These are phyloP conservation scores for Andrena minutula DNA, from an alignment of 2,888 invertebrate genomes.

Conservation along the genomic window DNA sequence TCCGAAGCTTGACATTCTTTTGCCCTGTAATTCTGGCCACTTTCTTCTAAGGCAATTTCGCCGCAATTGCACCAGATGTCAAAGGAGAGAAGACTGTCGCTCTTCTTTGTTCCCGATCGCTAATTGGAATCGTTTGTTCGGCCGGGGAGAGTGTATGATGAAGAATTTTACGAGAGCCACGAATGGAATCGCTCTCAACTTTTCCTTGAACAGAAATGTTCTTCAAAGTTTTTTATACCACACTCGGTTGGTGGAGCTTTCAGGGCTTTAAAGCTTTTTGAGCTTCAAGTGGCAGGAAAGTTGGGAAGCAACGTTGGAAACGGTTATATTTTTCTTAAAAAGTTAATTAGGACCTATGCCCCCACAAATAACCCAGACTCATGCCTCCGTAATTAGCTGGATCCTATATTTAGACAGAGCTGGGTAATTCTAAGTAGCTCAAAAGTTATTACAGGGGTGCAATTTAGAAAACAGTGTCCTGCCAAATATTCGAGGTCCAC, in stretches of 20 bases:
- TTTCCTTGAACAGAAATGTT: not conserved
- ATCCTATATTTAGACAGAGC: not conserved
- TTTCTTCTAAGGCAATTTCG: conserved; percentile 39
- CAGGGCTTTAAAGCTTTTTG: conserved; percentile 16
- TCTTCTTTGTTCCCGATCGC: conserved; percentile 19
- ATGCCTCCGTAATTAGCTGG: conserved; percentile 3
- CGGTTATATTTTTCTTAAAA: not conserved
- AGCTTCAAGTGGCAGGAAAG: conserved; percentile 9
- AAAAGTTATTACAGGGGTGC: no score
- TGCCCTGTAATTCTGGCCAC: conserved; percentile 26
- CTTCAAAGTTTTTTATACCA: not conserved
- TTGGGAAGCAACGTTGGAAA: conserved; percentile 8
- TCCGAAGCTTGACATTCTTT: conserved; percentile 31
- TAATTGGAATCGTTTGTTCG: conserved; percentile 47
- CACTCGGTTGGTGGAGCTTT: not conserved
- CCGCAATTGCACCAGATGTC: conserved; percentile 39
- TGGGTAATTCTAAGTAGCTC: no score
- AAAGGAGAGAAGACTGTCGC: conserved; percentile 29
- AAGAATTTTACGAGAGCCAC: conserved; percentile 14
- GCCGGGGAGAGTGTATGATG: conserved; percentile 29
- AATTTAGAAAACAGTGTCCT: not conserved
- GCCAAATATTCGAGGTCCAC: not conserved
- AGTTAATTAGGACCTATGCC: not conserved
- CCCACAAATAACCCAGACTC: not conserved
- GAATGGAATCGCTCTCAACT: not conserved